These are phyloP conservation scores for Tyrophagus putrescentiae DNA, from an alignment of 1,140 invertebrate species.

Conservation along the genomic window DNA sequence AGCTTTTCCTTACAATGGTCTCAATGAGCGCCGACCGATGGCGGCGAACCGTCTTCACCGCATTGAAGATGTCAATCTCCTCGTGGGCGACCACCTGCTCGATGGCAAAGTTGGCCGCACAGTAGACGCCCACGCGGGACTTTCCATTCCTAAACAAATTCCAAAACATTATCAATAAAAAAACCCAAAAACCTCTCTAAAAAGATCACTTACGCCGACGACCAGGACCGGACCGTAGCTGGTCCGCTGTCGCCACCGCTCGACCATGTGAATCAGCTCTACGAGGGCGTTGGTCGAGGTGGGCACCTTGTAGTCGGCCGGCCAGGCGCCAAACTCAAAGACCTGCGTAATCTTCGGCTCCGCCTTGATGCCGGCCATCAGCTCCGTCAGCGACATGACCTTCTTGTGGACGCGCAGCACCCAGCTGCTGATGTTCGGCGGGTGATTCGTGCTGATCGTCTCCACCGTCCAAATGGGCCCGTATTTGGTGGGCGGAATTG, in stretches of 20 bases:
- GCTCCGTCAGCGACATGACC: conserved; percentile 75
- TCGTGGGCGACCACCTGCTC: conserved; percentile 95
- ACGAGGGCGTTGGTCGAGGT: conserved; percentile 90
- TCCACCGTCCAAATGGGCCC: conserved; percentile 88
- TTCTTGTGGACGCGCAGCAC: conserved; percentile 93
- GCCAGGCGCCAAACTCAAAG: conserved; percentile 89
- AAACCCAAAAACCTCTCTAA: too few species aligned
- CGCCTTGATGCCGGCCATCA: conserved; percentile 87
- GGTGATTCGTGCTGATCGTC: conserved; percentile 79
- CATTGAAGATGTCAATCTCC: conserved; percentile 93
- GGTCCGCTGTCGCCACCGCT: conserved; percentile 81
- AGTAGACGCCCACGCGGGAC: conserved; percentile 86
- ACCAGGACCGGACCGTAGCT: conserved; percentile 89
- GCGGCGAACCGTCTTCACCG: conserved; percentile 83
- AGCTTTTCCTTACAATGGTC: conserved; percentile 57
- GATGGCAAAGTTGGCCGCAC: conserved; percentile 85
- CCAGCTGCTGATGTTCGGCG: conserved; percentile 87
- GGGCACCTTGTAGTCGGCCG: conserved; percentile 83
- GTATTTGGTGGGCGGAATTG: conserved; percentile 62
- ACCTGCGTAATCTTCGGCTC: conserved; percentile 78
- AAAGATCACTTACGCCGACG: conserved; percentile 42
- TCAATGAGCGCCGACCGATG: conserved; percentile 85
- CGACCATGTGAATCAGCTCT: conserved; percentile 96
- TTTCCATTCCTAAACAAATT: conserved; percentile 24
- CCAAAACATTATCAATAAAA: not conserved